Conservation (phyloP, 2,113 vertebrate genomes). For the Myxocyprinus asiaticus region DNA sequence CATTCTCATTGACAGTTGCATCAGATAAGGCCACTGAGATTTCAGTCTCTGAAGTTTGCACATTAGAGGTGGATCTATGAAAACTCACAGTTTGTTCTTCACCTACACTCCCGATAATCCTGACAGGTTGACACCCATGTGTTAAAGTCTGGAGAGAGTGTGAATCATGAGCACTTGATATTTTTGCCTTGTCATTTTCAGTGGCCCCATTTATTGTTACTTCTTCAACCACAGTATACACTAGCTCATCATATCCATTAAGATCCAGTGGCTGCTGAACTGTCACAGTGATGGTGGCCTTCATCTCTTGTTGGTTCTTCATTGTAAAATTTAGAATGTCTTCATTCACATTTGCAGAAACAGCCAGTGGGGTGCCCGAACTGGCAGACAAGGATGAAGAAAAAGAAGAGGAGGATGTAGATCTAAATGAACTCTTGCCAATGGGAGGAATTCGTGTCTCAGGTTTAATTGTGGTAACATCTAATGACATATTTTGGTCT, state of each 20-base stretch:
- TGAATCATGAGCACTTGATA: constrained; percentile 89
- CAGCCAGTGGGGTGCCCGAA: constrained; percentile 65
- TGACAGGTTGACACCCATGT: constrained; percentile 84
- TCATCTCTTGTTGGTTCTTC: constrained; percentile 80
- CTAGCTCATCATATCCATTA: constrained; percentile 92
- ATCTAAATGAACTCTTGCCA: constrained; percentile 83
- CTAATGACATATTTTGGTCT: constrained; percentile 59
- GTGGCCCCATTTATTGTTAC: constrained; percentile 86
- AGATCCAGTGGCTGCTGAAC: constrained; percentile 92
- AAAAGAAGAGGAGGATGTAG: constrained; percentile 66
- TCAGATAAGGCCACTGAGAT: not conserved
- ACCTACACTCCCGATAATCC: constrained; percentile 91
- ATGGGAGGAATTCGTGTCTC: constrained; percentile 86
- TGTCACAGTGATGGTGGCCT: constrained; percentile 90
- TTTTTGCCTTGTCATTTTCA: constrained; percentile 83
- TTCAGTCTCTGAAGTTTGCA: constrained; percentile 24
- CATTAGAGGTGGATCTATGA: constrained; percentile 24
- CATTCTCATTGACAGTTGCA: not conserved
- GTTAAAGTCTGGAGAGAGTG: constrained; percentile 81
- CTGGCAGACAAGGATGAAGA: constrained; percentile 64
- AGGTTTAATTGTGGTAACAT: constrained; percentile 76
- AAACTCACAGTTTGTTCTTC: constrained; percentile 65
- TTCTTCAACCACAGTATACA: constrained; percentile 95
- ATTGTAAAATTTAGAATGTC: constrained; percentile 56
- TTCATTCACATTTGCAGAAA: constrained; percentile 60